A percentile compares a stretch with the other conserved stretches of the same genome.
phyloP scores from a whole-genome alignment of 1,140 invertebrate species.

The Aricia agestis region DNA sequence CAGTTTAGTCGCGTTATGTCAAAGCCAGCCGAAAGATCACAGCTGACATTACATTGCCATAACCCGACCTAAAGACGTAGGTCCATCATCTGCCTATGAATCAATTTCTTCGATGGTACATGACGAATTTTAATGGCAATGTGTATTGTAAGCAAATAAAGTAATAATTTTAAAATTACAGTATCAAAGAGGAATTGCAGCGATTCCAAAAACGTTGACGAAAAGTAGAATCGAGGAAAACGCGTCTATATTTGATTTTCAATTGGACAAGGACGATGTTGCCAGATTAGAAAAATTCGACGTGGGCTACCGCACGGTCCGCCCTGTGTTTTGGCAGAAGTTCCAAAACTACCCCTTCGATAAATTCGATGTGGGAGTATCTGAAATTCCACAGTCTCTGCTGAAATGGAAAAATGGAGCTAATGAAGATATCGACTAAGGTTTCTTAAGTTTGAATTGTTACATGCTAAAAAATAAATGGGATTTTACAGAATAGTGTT shows the following conservation, averaged over 20 bases:
- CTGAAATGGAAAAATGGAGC: slow-evolving; percentile 49
- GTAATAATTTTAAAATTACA: slow-evolving; percentile 38
- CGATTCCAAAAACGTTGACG: slow-evolving; percentile 87
- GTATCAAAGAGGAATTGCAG: slow-evolving; percentile 82
- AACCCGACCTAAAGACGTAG: no score
- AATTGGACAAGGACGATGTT: slow-evolving; percentile 78
- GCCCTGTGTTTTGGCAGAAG: slow-evolving; percentile 44
- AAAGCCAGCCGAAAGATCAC: no score
- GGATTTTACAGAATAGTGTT: background rate
- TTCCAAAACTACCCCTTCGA: slow-evolving; percentile 55
- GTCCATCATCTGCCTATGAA: no score
- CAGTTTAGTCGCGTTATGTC: no score
- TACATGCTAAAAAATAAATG: background rate
- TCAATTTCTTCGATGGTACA: no score
- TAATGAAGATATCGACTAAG: slow-evolving; percentile 48
- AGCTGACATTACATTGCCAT: no score
- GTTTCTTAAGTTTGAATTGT: background rate
- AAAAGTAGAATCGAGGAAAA: slow-evolving; percentile 83
- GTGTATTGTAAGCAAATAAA: no score
- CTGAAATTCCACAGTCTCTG: slow-evolving; percentile 36
- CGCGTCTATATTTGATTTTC: slow-evolving; percentile 84
- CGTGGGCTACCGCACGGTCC: slow-evolving; percentile 42
- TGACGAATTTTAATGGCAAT: background rate
- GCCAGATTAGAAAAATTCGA: slow-evolving; percentile 62
- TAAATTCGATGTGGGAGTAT: slow-evolving; percentile 31